These are phyloP conservation scores for Phania funesta DNA, from an alignment of 2,888 invertebrate genomes.

Conservation along the genomic window DNA sequence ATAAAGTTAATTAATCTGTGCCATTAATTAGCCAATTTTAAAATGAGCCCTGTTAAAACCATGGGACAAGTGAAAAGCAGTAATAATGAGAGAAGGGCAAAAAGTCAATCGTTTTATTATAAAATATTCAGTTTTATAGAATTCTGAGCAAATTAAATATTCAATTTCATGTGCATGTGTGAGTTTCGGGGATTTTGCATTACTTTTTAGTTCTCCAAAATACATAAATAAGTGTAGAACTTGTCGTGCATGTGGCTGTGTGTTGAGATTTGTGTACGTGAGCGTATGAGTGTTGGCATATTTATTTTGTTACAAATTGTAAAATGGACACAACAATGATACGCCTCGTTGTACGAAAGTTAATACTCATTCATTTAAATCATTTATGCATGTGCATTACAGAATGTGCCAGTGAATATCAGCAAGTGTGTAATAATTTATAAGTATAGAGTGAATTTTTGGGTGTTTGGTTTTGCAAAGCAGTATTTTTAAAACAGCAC, in stretches of 20 bases:
- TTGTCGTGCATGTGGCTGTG: too few relatives aligned
- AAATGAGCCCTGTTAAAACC: conserved; percentile 6
- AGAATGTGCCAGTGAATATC: not conserved
- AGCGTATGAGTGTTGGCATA: conserved; percentile 11
- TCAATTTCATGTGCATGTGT: not conserved
- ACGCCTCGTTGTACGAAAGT: conserved; percentile 36
- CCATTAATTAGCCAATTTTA: conserved; percentile 49
- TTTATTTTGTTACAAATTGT: conserved; percentile 5
- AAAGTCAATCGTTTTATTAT: conserved; percentile 32
- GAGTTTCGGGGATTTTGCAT: too few relatives aligned
- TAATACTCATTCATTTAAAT: conserved; percentile 40
- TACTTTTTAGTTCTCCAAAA: too few relatives aligned
- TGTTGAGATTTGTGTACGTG: not conserved
- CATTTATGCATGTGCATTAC: conserved; percentile 21
- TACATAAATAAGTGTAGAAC: too few relatives aligned
- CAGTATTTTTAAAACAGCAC: too few relatives aligned
- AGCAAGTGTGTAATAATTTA: too few relatives aligned
- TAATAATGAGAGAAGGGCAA: not conserved
- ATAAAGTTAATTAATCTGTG: conserved; percentile 45
- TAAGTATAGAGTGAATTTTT: too few relatives aligned
- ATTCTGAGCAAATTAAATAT: conserved; percentile 40
- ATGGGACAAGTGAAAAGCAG: too few relatives aligned
- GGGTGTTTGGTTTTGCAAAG: too few relatives aligned
- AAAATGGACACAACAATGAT: conserved; percentile 8
- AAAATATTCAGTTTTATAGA: conserved; percentile 36